A percentile compares a stretch with the other conserved stretches of the same genome.
Conservation (phyloP, 2,113 vertebrate species). For the Ornithorhynchus anatinus region DNA sequence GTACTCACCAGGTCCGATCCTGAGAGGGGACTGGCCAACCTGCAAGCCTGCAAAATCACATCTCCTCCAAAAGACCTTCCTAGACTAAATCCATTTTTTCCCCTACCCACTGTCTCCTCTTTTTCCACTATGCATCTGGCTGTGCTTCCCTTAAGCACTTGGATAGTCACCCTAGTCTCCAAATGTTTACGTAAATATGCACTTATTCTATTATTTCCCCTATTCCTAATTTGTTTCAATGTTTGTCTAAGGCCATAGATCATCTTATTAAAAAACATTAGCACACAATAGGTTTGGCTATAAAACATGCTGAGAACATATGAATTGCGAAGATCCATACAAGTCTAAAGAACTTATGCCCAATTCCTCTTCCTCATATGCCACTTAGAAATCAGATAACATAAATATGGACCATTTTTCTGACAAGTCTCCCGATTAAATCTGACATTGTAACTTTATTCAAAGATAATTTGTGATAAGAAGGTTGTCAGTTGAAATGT, state of each 20-base stretch:
- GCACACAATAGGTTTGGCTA: not conserved
- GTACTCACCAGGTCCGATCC: too few species aligned
- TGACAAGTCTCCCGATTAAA: conserved; percentile 60
- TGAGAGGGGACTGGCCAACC: too few species aligned
- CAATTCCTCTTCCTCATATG: not conserved
- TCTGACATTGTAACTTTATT: conserved; percentile 58
- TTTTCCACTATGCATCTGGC: too few species aligned
- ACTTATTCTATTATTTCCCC: not conserved
- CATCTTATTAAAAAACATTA: conserved; percentile 2
- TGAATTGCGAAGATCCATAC: conserved; percentile 31
- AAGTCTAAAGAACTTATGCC: conserved; percentile 38
- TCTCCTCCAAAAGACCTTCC: too few species aligned
- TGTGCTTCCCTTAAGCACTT: too few species aligned
- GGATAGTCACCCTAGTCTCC: not conserved
- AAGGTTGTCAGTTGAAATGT: conserved; percentile 43
- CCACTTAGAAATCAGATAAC: not conserved
- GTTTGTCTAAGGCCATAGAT: not conserved
- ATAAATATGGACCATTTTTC: conserved; percentile 30
- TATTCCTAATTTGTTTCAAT: not conserved
- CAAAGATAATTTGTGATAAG: conserved; percentile 53
- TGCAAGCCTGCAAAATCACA: too few species aligned
- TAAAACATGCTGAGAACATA: conserved; percentile 40
- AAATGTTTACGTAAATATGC: too few species aligned
- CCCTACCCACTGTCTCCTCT: too few species aligned
- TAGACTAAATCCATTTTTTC: too few species aligned